Evolutionary conservation across 2,113 vertebrate genomes (phyloP).

Genomic region (Plectropomus leopardus): DNA sequence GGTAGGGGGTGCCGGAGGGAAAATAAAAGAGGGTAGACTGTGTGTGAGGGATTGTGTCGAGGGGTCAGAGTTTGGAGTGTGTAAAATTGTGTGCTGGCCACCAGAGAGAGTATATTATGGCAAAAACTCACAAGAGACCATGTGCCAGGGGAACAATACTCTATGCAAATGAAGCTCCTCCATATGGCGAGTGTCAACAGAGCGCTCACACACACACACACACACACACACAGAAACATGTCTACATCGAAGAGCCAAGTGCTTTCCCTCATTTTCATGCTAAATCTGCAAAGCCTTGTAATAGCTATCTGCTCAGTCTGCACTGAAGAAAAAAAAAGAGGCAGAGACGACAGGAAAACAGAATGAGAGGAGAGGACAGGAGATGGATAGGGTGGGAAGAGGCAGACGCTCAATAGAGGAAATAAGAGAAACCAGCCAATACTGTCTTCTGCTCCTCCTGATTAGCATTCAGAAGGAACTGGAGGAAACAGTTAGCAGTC

Average conservation of each 20-base stretch:
- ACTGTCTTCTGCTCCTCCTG: slow-evolving; percentile 57
- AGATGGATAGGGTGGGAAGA: slow-evolving; percentile 51
- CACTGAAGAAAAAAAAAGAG: neutral
- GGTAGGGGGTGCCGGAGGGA: slow-evolving; percentile 3
- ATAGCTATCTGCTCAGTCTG: slow-evolving; percentile 48
- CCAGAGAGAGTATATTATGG: slow-evolving; percentile 58
- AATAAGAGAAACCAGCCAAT: slow-evolving; percentile 62
- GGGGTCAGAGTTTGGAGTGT: slow-evolving; percentile 40
- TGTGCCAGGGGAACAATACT: slow-evolving; percentile 69
- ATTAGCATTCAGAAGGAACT: slow-evolving; percentile 74
- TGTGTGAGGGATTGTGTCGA: neutral
- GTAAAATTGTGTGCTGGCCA: slow-evolving; percentile 41
- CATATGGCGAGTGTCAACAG: slow-evolving; percentile 65
- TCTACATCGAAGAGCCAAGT: slow-evolving; percentile 48
- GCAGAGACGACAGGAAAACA: slow-evolving; percentile 42
- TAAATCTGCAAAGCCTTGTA: slow-evolving; percentile 64
- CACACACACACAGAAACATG: slow-evolving; percentile 25
- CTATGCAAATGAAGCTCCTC: slow-evolving; percentile 72
- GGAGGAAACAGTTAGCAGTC: slow-evolving; percentile 68
- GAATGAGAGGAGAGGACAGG: slow-evolving; percentile 35
- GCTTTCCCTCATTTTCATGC: slow-evolving; percentile 62
- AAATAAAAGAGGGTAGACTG: neutral
- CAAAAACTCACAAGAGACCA: slow-evolving; percentile 52
- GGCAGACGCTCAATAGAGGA: slow-evolving; percentile 59
- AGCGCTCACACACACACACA: too few relatives aligned